Evolutionary conservation across 2,113 vertebrate species (phyloP).

Genomic region (Vimba vimba): DNA sequence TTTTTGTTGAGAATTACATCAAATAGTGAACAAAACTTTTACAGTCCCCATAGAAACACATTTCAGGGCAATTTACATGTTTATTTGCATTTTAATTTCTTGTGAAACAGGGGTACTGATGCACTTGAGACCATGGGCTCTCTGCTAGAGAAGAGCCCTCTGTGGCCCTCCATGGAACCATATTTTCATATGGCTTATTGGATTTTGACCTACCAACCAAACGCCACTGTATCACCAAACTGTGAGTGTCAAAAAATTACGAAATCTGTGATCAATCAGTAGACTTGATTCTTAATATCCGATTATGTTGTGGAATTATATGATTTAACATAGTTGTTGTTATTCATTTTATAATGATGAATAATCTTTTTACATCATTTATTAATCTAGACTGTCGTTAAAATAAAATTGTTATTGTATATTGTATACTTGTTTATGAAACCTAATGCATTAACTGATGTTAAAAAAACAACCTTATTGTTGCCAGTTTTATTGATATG

Average conservation of each 20-base stretch:
- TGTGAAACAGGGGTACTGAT: conserved; percentile 56
- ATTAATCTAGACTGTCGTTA: neutral
- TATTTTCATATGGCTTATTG: conserved; percentile 72
- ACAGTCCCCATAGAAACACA: neutral
- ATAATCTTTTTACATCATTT: neutral
- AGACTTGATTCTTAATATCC: neutral
- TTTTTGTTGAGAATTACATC: conserved; percentile 1
- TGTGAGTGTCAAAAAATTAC: conserved; percentile 66
- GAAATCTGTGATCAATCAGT: neutral
- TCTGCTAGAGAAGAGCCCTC: conserved; percentile 61
- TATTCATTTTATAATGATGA: neutral
- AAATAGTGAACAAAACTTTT: neutral
- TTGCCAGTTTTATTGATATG: neutral
- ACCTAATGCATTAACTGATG: neutral
- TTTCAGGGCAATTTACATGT: neutral
- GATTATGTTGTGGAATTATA: neutral
- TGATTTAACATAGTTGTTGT: neutral
- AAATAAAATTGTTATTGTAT: no score
- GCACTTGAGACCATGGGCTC: conserved; percentile 60
- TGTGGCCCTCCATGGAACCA: conserved; percentile 67
- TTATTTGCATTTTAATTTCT: conserved; percentile 19
- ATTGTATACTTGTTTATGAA: neutral
- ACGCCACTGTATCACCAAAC: conserved; percentile 64
- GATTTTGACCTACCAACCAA: conserved; percentile 73
- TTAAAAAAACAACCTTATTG: neutral